Conservation (phyloP, 2,888 invertebrate genomes). For the Himalopsyche japonica region DNA sequence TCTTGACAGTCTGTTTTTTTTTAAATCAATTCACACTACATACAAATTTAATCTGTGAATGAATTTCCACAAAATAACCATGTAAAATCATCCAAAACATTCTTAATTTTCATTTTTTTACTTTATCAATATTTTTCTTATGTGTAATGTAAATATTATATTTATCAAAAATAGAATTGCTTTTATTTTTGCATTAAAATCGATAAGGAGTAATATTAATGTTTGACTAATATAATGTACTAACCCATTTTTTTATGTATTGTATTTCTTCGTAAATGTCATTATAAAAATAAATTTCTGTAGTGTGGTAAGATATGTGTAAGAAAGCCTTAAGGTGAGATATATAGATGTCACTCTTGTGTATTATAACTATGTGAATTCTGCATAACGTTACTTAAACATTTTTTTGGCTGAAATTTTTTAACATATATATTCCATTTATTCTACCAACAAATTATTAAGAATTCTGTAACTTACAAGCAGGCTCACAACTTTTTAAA, state of each 20-base stretch:
- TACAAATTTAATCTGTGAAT: too few relatives aligned
- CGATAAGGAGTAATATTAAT: background rate
- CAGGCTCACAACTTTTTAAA: too few relatives aligned
- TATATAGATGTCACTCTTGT: background rate
- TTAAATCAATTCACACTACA: too few relatives aligned
- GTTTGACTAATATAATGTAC: background rate
- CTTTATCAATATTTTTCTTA: background rate
- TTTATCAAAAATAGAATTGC: background rate
- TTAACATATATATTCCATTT: background rate
- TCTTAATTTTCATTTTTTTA: background rate
- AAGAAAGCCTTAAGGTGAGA: background rate
- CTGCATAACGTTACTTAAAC: background rate
- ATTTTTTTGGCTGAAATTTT: background rate
- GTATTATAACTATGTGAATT: background rate
- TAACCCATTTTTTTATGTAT: background rate
- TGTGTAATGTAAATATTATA: background rate
- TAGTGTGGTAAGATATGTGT: background rate
- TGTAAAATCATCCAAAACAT: background rate
- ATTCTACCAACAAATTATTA: background rate
- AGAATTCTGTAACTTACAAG: background rate
- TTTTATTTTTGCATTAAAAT: background rate
- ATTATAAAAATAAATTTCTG: background rate
- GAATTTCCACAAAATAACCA: too few relatives aligned
- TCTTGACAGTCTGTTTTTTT: too few relatives aligned
- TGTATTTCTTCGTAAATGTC: background rate